Evolutionary conservation across 2,797 vertebrate species (phyloP), one percentile per base, ranked within the genome.

Genomic region (Chaenodraco wilsoni): DNA sequence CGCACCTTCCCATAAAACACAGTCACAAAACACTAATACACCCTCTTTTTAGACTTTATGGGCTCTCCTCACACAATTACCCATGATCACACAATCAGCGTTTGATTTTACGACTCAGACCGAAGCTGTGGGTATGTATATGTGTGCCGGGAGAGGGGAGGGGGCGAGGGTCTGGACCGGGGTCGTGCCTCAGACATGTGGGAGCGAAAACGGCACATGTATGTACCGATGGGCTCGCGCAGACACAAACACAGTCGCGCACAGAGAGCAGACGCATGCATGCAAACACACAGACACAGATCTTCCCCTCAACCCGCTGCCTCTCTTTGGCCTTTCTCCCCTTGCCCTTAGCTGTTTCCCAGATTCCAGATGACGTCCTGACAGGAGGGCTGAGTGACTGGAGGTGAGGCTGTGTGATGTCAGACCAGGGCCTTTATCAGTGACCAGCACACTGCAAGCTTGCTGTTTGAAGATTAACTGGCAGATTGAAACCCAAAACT

Each of bases 381-480:
- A 94, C 93, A 93, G 93, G 86, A 88, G 88, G 88, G 85, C 90
- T 87, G 90, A 92, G 89, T 89, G 92, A 93, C 87, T 93, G 78
- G 89, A 92, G 90, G 92, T 94, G 89, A 91, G 88, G 74, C 88
- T 87, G 81, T 78, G 87, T 87, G 89, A 95, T 94, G 93, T 94
- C 90, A 93, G 93, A 94, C 89, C 86, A 84, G 86, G 86, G 84
- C 87, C 89, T 94, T 95, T 94, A 94, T 94, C 94, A 94, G 92
- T 92, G 91, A 92, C 93, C 92, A 92, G 90, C 92, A 93, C 89
- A 92, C 91, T 85, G 82, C 89, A 87, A 91, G 92, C 88, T 91
- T 93, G 90, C 88, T 86, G 84, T 92, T 92, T 94, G 89, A 92
- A 93, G 93, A 94, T 93, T 93, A 94, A 91, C 85, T 80, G 82